These are phyloP conservation scores for Brachionus plicatilis DNA, from an alignment of 1,140 invertebrate species.

Conservation along the genomic window DNA sequence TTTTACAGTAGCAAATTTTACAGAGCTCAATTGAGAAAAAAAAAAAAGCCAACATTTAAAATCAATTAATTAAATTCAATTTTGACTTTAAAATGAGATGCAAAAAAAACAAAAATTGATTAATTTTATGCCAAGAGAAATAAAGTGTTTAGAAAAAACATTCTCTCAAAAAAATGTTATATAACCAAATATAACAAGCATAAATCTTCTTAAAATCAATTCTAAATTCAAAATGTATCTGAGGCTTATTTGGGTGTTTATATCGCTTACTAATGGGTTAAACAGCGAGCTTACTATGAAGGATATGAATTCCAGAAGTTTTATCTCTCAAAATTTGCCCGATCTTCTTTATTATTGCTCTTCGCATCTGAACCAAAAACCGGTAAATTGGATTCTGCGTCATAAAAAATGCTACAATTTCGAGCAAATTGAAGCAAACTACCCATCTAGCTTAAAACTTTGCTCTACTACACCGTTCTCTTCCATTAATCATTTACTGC, in stretches of 20 bases:
- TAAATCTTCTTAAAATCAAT: neutral
- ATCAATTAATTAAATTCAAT: neutral
- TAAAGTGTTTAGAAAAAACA: neutral
- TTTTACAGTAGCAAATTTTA: neutral
- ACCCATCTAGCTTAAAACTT: neutral
- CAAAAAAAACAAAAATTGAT: neutral
- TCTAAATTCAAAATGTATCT: neutral
- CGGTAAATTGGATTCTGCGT: conserved; percentile 22
- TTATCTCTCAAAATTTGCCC: neutral
- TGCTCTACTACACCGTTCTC: neutral
- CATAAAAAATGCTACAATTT: conserved; percentile 35
- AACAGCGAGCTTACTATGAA: neutral
- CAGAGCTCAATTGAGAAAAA: neutral
- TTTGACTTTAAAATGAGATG: neutral
- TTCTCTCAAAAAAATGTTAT: neutral
- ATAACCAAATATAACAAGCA: neutral
- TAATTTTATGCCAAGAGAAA: neutral
- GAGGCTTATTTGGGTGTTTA: neutral
- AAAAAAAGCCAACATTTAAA: neutral
- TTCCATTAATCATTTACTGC: conserved; percentile 15
- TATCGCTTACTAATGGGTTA: neutral
- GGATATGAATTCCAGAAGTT: neutral
- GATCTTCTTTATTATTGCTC: conserved; percentile 18
- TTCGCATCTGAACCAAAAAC: conserved; percentile 8
- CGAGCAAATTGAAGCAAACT: neutral